phyloP scores from a whole-genome alignment of 2,113 vertebrate species.

The Heterochromis multidens region DNA sequence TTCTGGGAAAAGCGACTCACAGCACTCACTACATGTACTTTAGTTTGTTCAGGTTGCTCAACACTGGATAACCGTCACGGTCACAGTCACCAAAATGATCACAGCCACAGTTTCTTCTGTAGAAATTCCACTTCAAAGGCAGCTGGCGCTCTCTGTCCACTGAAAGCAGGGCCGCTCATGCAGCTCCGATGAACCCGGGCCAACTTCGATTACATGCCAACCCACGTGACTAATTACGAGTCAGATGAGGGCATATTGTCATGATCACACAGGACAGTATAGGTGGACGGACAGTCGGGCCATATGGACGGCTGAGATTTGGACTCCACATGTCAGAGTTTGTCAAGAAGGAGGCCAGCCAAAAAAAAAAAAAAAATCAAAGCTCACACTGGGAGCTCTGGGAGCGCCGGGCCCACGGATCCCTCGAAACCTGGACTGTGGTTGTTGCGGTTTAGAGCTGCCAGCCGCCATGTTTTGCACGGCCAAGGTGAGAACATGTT shows the following conservation, averaged over 20 bases:
- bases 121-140: background rate
- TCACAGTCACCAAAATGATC: background rate
- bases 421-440: background rate
- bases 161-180: constrained; percentile 11
- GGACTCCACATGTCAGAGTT: constrained; percentile 10
- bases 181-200: constrained; percentile 14
- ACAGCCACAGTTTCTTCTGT: background rate
- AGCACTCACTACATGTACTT: background rate
- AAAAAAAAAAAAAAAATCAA: background rate
- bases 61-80: background rate
- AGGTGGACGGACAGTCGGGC: constrained; percentile 22
- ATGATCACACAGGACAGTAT: constrained; percentile 2
- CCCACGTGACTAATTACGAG: constrained; percentile 50
- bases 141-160: background rate
- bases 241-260: constrained; percentile 33
- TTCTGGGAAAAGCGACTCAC: background rate
- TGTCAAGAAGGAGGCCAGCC: constrained; percentile 10
- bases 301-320: constrained; percentile 33
- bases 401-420: background rate
- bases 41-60: background rate
- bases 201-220: constrained; percentile 36
- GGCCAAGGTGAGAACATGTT: constrained; percentile 51
- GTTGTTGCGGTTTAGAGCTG: background rate
- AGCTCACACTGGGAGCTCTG: background rate
- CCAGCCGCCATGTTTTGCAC: constrained; percentile 55